Base-by-base conservation (phyloP, 2,888 invertebrate genomes). In the Halocaridina rubra region DNA sequence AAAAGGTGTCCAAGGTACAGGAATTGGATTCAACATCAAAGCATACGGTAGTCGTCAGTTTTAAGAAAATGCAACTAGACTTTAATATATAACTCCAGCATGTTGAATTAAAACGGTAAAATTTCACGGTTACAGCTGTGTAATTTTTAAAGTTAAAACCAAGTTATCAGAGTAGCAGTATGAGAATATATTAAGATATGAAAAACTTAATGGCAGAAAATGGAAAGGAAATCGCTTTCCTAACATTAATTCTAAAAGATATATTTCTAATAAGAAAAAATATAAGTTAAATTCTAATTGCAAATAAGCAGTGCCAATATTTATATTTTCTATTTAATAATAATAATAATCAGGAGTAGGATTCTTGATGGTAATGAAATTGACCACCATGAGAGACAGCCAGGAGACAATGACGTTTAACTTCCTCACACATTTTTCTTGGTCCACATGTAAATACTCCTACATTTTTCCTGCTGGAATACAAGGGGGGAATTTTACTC, bases 361-460 rank as follows among this genome's bases (percentile, higher is more conserved):
- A 71, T 72, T 84, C 82, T 57, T 84, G 77, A 33, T 84, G 82
- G 33, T 84, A 84, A 13, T 77, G 59, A 24, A 84, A 84, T 13
- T 77, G 30, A n/a, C 72, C 77, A 29, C 82, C 82, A n/a, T 64
- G 32, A 13, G 82, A 59, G 1, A 78, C 61, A 10, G 82, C 71
- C 2, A 27, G 39, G 7, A 78, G 29, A 30, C 82, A 84, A 19
- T 39, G 84, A 13, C 69, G 13, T 16, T 74, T 74, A 24, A 84
- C 79, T 27, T 84, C 74, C 13, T 24, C 74, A 10, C 84, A 71
- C 74, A 84, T 19, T 22, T 75, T 74, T 24, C 53, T 24, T 2
- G 84, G 84, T 16, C 84, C 84, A 75, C 84, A 84, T 5, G 84
- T 53, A 57, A 84, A 84, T 39, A 84, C 84, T 53, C 84, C 84